phyloP scores from a whole-genome alignment of 2,797 vertebrate genomes.

The Thripadectes ignobilis region DNA sequence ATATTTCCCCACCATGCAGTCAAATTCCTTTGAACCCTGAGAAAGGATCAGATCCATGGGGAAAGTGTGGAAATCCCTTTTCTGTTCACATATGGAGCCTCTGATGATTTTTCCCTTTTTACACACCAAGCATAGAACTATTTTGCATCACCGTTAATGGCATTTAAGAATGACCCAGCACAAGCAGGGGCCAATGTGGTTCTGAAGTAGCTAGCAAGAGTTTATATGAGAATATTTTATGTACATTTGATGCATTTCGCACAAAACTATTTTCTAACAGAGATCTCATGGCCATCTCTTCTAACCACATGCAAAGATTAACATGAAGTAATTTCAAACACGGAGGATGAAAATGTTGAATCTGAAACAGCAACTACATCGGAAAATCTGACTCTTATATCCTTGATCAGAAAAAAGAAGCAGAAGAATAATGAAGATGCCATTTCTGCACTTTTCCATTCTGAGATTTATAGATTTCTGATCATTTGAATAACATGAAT shows the following conservation, averaged over 20 bases:
- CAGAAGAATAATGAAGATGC: conserved; percentile 9
- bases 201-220: neutral
- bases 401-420: neutral
- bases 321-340: neutral
- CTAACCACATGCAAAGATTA: neutral
- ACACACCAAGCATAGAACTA: neutral
- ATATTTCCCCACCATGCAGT: neutral
- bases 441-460: conserved; percentile 7
- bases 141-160: neutral
- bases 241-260: neutral
- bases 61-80: conserved; percentile 2
- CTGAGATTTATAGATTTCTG: conserved; percentile 22
- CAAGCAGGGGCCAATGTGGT: neutral
- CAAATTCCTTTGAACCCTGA: conserved; percentile 13
- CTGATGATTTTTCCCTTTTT: conserved; percentile 3
- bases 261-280: neutral
- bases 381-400: neutral
- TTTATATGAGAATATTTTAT: neutral
- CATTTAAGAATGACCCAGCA: neutral
- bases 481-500: conserved; percentile 14
- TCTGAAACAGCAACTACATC: neutral
- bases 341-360: neutral
- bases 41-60: neutral
- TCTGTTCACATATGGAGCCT: neutral
- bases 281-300: neutral